These are phyloP conservation scores for Autographa gamma DNA, from an alignment of 2,888 invertebrate genomes.

Conservation along the genomic window DNA sequence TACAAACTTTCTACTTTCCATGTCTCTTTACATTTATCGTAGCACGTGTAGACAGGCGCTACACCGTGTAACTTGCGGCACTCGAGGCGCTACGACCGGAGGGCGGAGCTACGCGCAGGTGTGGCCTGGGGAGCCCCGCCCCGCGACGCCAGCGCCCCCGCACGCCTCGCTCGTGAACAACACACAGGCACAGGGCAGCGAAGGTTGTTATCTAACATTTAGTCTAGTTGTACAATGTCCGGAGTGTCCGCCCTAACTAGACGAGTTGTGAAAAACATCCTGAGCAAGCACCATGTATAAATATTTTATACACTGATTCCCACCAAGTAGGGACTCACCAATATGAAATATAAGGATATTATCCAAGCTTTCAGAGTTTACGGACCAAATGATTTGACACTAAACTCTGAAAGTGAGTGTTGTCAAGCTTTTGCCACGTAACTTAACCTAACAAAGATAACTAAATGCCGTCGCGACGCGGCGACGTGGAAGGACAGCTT, in stretches of 20 bases:
- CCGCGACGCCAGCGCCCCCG: constrained; percentile 25
- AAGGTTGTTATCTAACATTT: neutral
- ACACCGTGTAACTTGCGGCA: constrained; percentile 49
- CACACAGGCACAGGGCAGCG: constrained; percentile 9
- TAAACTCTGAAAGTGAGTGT: too few species aligned
- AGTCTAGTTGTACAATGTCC: neutral
- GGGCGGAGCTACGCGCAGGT: constrained; percentile 69
- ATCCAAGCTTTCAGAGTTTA: too few species aligned
- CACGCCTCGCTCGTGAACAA: neutral
- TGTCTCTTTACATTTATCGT: neutral
- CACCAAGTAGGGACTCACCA: too few species aligned
- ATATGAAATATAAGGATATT: too few species aligned
- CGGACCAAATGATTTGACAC: too few species aligned
- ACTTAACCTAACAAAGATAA: too few species aligned
- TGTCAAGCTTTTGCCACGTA: too few species aligned
- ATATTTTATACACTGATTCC: too few species aligned
- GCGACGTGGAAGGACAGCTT: too few species aligned
- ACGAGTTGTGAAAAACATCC: neutral
- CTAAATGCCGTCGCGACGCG: too few species aligned
- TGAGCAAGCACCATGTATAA: neutral
- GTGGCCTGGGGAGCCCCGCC: constrained; percentile 64
- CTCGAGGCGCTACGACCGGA: constrained; percentile 39
- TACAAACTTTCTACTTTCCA: too few species aligned
- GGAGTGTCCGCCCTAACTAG: neutral
- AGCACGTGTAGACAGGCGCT: constrained; percentile 12